Base-by-base conservation (phyloP, 2,113 vertebrate genomes). In the Actenoides lindsayi region DNA sequence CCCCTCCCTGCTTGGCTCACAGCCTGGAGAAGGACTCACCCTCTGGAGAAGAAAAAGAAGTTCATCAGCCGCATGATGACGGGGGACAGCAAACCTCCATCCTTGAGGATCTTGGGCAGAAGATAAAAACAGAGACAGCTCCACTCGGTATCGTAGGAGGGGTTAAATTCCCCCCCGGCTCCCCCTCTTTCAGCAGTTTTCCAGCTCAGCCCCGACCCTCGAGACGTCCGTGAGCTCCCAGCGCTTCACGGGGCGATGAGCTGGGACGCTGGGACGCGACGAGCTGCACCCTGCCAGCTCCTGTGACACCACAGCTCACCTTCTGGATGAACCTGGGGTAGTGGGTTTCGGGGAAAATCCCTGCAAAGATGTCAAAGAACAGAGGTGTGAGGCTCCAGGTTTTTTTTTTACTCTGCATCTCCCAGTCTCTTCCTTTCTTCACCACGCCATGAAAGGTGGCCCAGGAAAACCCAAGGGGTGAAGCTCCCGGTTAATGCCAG, bases 281-380 rank as follows among this genome's bases (percentile, higher is more conserved):
- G 1, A 83, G 56, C 41, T 4, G 0, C 64, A 42, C 21, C 64
- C 37, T 13, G 19, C 8, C 57, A 50, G 28, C 24, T 18, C 44
- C 51, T 31, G 48, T 35, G 48, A 21, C 48, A 21, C 48, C 48
- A 27, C 25, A 87, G 97, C 98, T 98, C 96, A 99, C 99, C 97
- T 97, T 99, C 96, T 99, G 99, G 76, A 99, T 97, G 77, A 99
- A 97, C 20, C 98, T 97, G 54, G 99, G 99, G 88, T 99, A 91
- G 87, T 99, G 93, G 0, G 98, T 98, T 96, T 99, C 99, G 4
- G 99, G 99, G 87, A 99, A 99, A 90, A 99, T 97, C 83, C 99
- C 99, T 99, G 95, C 30, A 96, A 84, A 62, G 53, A 54, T 8
- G 33, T 2, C 19, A 92, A 4, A 97, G 53, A 69, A 46, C 0